phyloP scores from a whole-genome alignment of 1,140 invertebrate genomes.

The Drosophila cardini region DNA sequence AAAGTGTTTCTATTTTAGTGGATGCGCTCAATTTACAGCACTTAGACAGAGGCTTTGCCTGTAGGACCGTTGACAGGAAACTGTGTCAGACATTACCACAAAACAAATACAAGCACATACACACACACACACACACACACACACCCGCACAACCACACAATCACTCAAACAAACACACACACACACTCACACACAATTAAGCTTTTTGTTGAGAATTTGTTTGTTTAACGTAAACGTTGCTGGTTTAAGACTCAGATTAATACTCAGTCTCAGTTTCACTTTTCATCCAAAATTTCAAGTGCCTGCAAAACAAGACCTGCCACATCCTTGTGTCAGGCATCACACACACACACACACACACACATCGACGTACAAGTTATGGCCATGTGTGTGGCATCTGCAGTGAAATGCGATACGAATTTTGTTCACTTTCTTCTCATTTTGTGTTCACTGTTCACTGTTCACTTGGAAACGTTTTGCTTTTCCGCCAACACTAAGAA shows the following conservation, averaged over 20 bases:
- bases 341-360: constrained; percentile 25
- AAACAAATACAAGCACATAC: constrained; percentile 16
- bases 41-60: constrained; percentile 25
- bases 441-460: no score
- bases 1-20: constrained; percentile 57
- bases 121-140: constrained; percentile 34
- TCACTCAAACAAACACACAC: constrained; percentile 28
- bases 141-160: constrained; percentile 29
- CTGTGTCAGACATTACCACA: constrained; percentile 58
- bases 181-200: constrained; percentile 30
- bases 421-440: background rate
- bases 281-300: background rate
- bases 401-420: constrained; percentile 54
- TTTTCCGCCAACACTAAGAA: no score
- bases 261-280: no score
- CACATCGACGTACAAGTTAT: background rate
- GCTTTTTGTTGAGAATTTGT: constrained; percentile 63
- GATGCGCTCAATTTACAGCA: constrained; percentile 79
- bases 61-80: constrained; percentile 58
- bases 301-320: background rate
- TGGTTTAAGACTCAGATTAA: constrained; percentile 23
- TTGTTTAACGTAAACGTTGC: constrained; percentile 64
- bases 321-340: constrained; percentile 57
- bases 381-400: constrained; percentile 39
- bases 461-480: no score